These are phyloP conservation scores for Trichacis sp. DNA, from an alignment of 2,888 invertebrate genomes.

Conservation along the genomic window DNA sequence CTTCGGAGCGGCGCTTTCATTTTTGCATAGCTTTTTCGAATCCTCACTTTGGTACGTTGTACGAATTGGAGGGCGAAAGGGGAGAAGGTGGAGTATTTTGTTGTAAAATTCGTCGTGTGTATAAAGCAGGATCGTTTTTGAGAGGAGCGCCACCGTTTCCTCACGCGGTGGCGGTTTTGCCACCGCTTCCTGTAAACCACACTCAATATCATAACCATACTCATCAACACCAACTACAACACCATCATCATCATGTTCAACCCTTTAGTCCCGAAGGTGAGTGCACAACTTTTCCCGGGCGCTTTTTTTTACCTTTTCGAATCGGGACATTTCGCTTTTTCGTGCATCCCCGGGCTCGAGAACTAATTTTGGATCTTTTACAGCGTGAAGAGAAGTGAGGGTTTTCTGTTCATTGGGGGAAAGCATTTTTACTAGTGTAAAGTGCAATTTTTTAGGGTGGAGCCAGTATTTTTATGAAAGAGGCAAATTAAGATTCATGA, in stretches of 20 bases:
- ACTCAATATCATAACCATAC: slow-evolving; percentile 61
- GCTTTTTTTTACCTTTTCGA: too few species aligned
- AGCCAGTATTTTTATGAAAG: too few species aligned
- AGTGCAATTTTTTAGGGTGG: too few species aligned
- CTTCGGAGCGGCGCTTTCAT: slow-evolving; percentile 8
- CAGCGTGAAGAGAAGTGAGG: too few species aligned
- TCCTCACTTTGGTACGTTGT: too few species aligned
- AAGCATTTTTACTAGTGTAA: too few species aligned
- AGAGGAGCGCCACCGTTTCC: slow-evolving; percentile 70
- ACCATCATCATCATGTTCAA: slow-evolving; percentile 58
- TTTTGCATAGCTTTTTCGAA: not conserved
- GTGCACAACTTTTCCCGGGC: slow-evolving; percentile 27
- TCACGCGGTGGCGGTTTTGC: slow-evolving; percentile 75
- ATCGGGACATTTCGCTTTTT: too few species aligned
- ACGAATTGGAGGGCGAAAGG: not conserved
- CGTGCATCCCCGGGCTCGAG: too few species aligned
- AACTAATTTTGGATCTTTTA: too few species aligned
- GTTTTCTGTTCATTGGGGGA: too few species aligned
- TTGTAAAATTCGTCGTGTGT: not conserved
- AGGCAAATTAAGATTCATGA: too few species aligned
- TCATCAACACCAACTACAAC: slow-evolving; percentile 57
- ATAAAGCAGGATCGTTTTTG: slow-evolving; percentile 59
- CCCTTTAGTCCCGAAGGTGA: slow-evolving; percentile 65
- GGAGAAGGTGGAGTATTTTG: not conserved
- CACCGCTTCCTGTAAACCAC: slow-evolving; percentile 70